Conservation (phyloP, 2,888 invertebrate genomes). For the Eupithecia exiguata region DNA sequence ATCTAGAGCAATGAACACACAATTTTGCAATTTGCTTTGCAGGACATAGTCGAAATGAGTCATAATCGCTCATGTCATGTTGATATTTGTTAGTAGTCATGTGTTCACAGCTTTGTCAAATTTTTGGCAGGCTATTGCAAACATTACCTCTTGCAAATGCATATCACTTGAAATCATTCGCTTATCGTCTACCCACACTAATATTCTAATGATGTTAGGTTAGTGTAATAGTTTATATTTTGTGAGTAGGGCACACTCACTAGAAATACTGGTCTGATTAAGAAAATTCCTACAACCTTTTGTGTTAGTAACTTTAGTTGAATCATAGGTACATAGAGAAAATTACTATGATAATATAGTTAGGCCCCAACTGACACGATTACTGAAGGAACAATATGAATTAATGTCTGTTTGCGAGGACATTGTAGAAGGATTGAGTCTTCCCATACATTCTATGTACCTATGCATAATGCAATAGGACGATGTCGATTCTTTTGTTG, state of each 20-base stretch:
- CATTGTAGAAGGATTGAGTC: not conserved
- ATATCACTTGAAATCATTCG: constrained; percentile 1
- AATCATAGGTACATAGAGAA: not conserved
- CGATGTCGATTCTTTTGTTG: not conserved
- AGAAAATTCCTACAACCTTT: not conserved
- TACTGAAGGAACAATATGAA: not conserved
- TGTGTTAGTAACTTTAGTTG: not conserved
- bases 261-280: not conserved
- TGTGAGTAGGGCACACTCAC: not conserved
- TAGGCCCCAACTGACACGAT: not conserved
- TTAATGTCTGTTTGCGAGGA: not conserved
- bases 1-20: not conserved
- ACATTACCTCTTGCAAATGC: not conserved
- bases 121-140: not conserved
- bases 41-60: not conserved
- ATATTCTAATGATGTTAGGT: not conserved
- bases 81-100: not conserved
- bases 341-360: not conserved
- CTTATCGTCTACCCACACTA: not conserved
- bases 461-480: not conserved
- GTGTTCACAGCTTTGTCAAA: not conserved
- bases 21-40: not conserved
- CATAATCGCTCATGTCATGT: not conserved
- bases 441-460: not conserved
- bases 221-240: not conserved